A percentile compares a stretch with the other conserved stretches of the same genome.
phyloP scores from a whole-genome alignment of 2,797 vertebrate species.

The Hozukius guyotensis region DNA sequence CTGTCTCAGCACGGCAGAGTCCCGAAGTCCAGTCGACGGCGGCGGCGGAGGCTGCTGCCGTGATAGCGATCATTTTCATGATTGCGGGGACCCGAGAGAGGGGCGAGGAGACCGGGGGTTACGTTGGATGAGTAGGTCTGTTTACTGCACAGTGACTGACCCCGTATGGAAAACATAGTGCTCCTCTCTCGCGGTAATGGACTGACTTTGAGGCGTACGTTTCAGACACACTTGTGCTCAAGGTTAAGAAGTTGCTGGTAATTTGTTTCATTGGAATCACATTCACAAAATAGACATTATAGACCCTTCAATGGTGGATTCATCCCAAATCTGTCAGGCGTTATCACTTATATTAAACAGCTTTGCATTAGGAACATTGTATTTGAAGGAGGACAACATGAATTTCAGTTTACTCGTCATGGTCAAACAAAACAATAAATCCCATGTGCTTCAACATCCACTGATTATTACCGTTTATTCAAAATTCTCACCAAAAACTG shows the following conservation, averaged over 20 bases:
- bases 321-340: neutral
- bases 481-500: too few species aligned
- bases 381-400: neutral
- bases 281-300: neutral
- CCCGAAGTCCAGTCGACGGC: conserved; percentile 13
- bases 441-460: too few species aligned
- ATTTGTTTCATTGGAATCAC: conserved; percentile 7
- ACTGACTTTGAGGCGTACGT: conserved; percentile 42
- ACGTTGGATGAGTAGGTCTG: conserved; percentile 83
- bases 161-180: conserved; percentile 45
- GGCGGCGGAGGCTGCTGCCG: conserved; percentile 2
- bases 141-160: conserved; percentile 77
- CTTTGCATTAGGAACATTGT: neutral
- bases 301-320: neutral
- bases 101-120: conserved; percentile 88
- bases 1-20: conserved; percentile 65
- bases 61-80: conserved; percentile 96
- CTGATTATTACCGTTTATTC: too few species aligned
- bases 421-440: too few species aligned
- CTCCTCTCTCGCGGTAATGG: neutral
- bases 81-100: conserved; percentile 89
- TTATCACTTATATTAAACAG: neutral
- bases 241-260: conserved; percentile 82
- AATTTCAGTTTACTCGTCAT: neutral
- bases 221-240: conserved; percentile 79